These are phyloP conservation scores for Thripadectes ignobilis DNA, from an alignment of 2,797 vertebrate genomes.

Conservation along the genomic window DNA sequence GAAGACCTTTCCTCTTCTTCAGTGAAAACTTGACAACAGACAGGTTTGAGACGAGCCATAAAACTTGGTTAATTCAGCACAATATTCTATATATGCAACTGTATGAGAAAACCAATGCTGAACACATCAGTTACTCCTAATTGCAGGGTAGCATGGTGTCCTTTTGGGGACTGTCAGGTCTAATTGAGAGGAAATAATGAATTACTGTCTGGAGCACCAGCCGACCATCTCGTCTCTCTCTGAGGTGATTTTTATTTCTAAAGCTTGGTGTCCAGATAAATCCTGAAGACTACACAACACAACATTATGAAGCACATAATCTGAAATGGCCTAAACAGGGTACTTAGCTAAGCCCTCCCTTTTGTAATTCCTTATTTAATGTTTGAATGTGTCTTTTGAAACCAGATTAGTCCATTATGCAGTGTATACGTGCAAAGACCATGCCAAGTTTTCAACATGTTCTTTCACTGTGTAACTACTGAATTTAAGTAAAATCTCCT, in stretches of 20 bases:
- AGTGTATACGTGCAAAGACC: neutral
- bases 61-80: neutral
- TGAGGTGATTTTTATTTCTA: neutral
- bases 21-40: neutral
- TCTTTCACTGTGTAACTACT: neutral
- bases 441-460: neutral
- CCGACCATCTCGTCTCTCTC: neutral
- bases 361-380: neutral
- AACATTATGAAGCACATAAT: neutral
- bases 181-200: neutral
- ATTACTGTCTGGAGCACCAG: neutral
- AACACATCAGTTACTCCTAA: slow-evolving; percentile 21
- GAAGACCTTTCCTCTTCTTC: neutral
- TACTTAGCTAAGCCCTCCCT: neutral
- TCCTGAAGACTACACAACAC: neutral
- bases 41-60: neutral
- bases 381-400: neutral
- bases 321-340: neutral
- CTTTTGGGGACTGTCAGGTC: slow-evolving; percentile 7
- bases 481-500: neutral
- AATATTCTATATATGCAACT: neutral
- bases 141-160: neutral
- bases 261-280: neutral
- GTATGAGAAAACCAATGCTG: neutral
- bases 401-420: neutral